These are phyloP conservation scores for Palaemon carinicauda DNA, from an alignment of 1,140 invertebrate genomes.

Conservation along the genomic window DNA sequence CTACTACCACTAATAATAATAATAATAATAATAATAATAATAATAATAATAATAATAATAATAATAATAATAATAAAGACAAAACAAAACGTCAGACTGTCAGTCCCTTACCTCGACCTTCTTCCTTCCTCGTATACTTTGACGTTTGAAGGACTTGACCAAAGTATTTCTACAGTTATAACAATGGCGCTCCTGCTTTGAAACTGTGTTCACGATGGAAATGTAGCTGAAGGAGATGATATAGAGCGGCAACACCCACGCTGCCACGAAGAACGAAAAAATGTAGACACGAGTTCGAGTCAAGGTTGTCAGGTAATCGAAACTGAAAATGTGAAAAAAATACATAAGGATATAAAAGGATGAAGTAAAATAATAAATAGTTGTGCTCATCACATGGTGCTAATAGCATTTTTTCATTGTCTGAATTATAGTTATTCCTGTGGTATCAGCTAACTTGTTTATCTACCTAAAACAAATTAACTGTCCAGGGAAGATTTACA, in stretches of 20 bases:
- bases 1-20: no score
- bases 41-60: no score
- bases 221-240: conserved; percentile 63
- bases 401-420: not conserved
- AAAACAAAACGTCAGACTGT: not conserved
- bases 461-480: not conserved
- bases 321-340: conserved; percentile 65
- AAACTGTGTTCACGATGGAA: conserved; percentile 73
- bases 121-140: conserved; percentile 41
- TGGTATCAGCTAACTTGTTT: not conserved
- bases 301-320: conserved; percentile 82
- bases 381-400: not conserved
- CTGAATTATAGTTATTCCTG: not conserved
- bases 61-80: no score
- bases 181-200: conserved; percentile 75
- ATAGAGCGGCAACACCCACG: conserved; percentile 68
- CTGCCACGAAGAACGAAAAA: conserved; percentile 67
- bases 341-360: not conserved
- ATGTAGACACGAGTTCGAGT: conserved; percentile 79
- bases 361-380: not conserved
- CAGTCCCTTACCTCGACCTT: conserved; percentile 24
- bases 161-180: conserved; percentile 17
- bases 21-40: no score
- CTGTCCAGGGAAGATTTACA: not conserved
- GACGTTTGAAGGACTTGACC: conserved; percentile 32